Evolutionary conservation across 2,888 invertebrate species (phyloP), one percentile per base, ranked within the genome.

Genomic region (Muschampia plurimacula): DNA sequence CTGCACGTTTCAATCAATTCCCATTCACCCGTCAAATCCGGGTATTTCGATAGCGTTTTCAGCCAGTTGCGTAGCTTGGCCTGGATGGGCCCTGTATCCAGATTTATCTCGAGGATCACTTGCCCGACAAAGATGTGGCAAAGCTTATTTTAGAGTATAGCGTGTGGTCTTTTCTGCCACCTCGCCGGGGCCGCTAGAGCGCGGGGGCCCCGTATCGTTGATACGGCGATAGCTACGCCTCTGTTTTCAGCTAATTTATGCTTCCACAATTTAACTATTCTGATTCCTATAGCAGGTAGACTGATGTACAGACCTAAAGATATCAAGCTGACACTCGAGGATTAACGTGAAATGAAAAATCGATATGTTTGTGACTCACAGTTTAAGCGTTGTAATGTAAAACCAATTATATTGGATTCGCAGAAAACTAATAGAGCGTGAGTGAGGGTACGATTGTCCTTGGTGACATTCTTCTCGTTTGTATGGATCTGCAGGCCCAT

Each of bases 361-460:
- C 10, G 22, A 22, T 22, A 52, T 32, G 12, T 57, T 41, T 22
- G 22, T 68, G 68, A 68, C 9, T 68, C 60, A 60, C 59, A 59
- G 13, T 22, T 9, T 10, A 4, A 46, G n/a, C 39, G 28, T 22
- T 28, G 69, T 71, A 65, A 70, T 15, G 22, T 49, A 39, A 70
- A 46, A 57, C 65, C 44, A 44, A 41, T 39, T 59, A 55, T 6
- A 15, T 32, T 13, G 12, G 46, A 71, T 71, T 49, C 59, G 59
- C n/a, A 28, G 32, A 66, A 49, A n/a, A n/a, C 44, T 10, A 57
- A 71, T 66, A 60, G 70, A 66, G 70, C 70, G 65, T 66, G 70
- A 71, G 70, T 66, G 70, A 71, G 59, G 65, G 70, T 71, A n/a
- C 22, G 15, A 13, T 22, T n/a, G 70, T 60, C 70, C 70, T 71